phyloP scores from a whole-genome alignment of 2,888 invertebrate species.

The Boloria euphrosyne region DNA sequence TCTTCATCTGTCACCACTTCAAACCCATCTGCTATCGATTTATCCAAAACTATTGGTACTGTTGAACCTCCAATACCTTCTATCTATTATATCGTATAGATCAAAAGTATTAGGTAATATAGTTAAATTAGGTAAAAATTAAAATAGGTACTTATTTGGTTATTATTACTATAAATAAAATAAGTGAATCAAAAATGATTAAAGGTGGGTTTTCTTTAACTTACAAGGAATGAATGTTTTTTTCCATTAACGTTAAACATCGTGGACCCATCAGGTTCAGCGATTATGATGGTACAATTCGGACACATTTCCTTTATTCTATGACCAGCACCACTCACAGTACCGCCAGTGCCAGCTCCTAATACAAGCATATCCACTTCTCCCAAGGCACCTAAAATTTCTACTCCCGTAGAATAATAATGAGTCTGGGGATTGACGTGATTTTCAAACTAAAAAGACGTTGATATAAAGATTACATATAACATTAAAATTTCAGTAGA shows the following conservation, averaged over 20 bases:
- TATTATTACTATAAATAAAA: too few species aligned
- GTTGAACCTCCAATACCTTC: conserved; percentile 96
- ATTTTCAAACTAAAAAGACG: conserved; percentile 88
- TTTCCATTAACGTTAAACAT: conserved; percentile 46
- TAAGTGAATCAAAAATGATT: too few species aligned
- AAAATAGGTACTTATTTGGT: too few species aligned
- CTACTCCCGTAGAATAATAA: conserved; percentile 94
- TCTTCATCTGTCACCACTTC: conserved; percentile 89
- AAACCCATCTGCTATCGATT: conserved; percentile 90
- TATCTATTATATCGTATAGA: conserved; percentile 50
- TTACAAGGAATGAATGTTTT: conserved; percentile 48
- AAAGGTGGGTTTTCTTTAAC: background rate
- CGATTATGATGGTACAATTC: conserved; percentile 88
- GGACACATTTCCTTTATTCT: conserved; percentile 91
- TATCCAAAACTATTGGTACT: conserved; percentile 92
- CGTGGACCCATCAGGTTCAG: conserved; percentile 93
- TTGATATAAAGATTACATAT: background rate
- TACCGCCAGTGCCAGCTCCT: conserved; percentile 96
- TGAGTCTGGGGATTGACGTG: conserved; percentile 95
- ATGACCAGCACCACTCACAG: conserved; percentile 92
- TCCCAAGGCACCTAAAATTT: conserved; percentile 87
- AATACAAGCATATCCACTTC: conserved; percentile 90
- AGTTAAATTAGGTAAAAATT: too few species aligned
- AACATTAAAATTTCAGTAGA: background rate
- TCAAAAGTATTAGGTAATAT: too few species aligned